These are phyloP conservation scores for Pycnomerus fuliginosus DNA, from an alignment of 2,888 invertebrate species.

Conservation along the genomic window DNA sequence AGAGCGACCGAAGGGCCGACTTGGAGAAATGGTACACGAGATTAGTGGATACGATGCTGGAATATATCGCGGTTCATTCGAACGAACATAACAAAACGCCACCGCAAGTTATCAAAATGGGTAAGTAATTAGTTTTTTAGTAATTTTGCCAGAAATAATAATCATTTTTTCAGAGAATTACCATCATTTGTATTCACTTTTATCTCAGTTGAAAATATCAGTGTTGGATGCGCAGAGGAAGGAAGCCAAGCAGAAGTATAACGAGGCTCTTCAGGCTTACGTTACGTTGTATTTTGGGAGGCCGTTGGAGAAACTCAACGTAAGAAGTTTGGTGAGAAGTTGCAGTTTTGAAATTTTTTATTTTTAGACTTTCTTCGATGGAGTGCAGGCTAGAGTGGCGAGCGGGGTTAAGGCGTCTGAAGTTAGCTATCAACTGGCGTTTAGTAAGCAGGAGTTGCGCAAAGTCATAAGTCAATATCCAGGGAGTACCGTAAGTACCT, in stretches of 20 bases:
- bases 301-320: constrained; percentile 87
- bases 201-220: constrained; percentile 86
- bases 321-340: constrained; percentile 50
- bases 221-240: constrained; percentile 85
- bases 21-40: constrained; percentile 88
- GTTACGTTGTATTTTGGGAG: constrained; percentile 94
- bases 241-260: constrained; percentile 87
- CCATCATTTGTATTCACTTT: constrained; percentile 84
- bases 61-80: constrained; percentile 76
- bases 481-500: constrained; percentile 60
- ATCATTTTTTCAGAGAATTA: constrained; percentile 75
- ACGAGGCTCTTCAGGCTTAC: constrained; percentile 86
- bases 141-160: constrained; percentile 2
- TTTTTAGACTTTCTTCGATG: constrained; percentile 92
- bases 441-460: constrained; percentile 93
- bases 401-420: constrained; percentile 95
- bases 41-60: constrained; percentile 80
- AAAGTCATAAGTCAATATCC: constrained; percentile 95
- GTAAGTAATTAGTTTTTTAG: constrained; percentile 46
- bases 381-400: constrained; percentile 89
- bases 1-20: constrained; percentile 83
- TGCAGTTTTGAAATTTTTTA: constrained; percentile 18
- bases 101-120: constrained; percentile 87
- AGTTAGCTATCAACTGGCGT: constrained; percentile 96
- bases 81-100: constrained; percentile 89